Percentiles rank a stretch among this genome's conserved stretches.
These are phyloP conservation scores for Rhodinocichla rosea DNA, from an alignment of 2,113 vertebrate species.

Conservation along the genomic window DNA sequence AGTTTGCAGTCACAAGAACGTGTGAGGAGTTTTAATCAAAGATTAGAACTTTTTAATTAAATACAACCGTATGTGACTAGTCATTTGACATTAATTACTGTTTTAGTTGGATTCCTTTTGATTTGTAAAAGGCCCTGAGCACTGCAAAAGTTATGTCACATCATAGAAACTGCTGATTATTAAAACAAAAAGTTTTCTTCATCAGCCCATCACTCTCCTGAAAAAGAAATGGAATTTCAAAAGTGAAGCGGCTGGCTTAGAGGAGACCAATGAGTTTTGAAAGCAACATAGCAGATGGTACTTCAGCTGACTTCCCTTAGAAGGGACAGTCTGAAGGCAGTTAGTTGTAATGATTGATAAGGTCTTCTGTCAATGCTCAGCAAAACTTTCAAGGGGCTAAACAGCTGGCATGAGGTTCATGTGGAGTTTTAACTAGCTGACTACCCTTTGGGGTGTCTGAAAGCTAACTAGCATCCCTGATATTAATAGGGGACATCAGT, in stretches of 20 bases:
- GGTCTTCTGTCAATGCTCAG: slow-evolving; percentile 53
- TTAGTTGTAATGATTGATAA: slow-evolving; percentile 74
- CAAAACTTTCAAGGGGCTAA: slow-evolving; percentile 62
- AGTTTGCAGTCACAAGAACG: slow-evolving; percentile 68
- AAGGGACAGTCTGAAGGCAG: slow-evolving; percentile 62
- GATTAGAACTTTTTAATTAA: slow-evolving; percentile 82
- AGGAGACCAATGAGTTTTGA: slow-evolving; percentile 45
- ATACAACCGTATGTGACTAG: slow-evolving; percentile 68
- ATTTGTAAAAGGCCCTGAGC: slow-evolving; percentile 71
- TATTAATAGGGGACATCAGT: slow-evolving; percentile 56
- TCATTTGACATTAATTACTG: slow-evolving; percentile 80
- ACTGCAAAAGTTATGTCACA: slow-evolving; percentile 66
- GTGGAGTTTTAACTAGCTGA: slow-evolving; percentile 48
- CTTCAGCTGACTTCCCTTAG: slow-evolving; percentile 57
- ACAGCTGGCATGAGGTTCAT: slow-evolving; percentile 43
- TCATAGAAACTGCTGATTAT: slow-evolving; percentile 71
- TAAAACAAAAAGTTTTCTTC: slow-evolving; percentile 72
- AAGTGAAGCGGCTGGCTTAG: slow-evolving; percentile 48
- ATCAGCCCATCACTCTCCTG: slow-evolving; percentile 46
- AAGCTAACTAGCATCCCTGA: slow-evolving; percentile 47
- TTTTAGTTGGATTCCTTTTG: slow-evolving; percentile 77
- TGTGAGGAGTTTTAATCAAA: slow-evolving; percentile 76
- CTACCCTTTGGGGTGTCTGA: slow-evolving; percentile 51
- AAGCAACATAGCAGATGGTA: slow-evolving; percentile 68
- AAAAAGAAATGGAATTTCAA: slow-evolving; percentile 56